Conservation (phyloP, 2,113 vertebrate species). For the Hylia prasina region DNA sequence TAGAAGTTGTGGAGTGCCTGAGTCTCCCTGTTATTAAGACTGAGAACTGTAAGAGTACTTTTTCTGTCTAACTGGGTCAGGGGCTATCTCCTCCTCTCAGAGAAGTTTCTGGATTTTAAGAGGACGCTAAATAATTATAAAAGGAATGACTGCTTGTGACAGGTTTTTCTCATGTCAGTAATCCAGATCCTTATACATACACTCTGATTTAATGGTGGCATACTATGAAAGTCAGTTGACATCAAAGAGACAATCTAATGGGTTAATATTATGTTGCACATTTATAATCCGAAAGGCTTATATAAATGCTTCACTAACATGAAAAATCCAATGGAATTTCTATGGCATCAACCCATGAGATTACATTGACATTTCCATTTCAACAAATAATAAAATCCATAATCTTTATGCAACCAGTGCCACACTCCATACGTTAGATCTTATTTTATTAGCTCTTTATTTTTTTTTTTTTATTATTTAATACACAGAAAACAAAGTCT, state of each 20-base stretch:
- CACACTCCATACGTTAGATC: conserved; percentile 34
- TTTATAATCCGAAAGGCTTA: not conserved
- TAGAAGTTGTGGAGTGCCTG: not conserved
- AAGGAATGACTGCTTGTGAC: not conserved
- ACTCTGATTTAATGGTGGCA: not conserved
- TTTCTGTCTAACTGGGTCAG: not conserved
- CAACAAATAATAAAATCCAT: conserved; percentile 56
- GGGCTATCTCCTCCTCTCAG: not conserved
- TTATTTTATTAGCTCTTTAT: conserved; percentile 40
- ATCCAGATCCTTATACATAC: not conserved
- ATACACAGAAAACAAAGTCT: not conserved
- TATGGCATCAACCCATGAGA: not conserved
- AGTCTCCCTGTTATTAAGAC: not conserved
- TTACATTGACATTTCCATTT: conserved; percentile 46
- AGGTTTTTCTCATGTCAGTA: not conserved
- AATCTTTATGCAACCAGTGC: conserved; percentile 42
- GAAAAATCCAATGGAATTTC: conserved; percentile 50
- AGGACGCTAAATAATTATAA: not conserved
- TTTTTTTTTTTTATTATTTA: not conserved
- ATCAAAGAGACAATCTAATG: not conserved
- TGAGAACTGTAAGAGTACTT: not conserved
- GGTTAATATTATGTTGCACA: not conserved
- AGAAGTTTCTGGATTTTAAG: not conserved
- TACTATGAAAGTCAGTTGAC: not conserved
- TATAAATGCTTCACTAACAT: not conserved